Evolutionary conservation across 2,113 vertebrate genomes (phyloP).

Genomic region (Muscicapa adusta): DNA sequence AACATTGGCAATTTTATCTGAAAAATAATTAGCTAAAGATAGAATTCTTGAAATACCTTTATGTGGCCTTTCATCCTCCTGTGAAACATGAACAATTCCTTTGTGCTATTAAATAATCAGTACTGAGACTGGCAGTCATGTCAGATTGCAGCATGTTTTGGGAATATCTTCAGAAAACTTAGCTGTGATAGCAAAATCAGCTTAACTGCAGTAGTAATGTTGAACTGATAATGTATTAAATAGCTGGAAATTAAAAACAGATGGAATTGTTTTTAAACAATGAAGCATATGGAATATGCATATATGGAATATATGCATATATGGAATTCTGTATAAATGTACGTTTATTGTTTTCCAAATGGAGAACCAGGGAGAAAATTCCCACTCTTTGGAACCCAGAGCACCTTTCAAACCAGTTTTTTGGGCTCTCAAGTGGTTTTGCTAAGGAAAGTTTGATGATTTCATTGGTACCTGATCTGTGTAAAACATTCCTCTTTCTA

Average conservation of each 20-base stretch:
- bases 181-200: background rate
- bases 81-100: background rate
- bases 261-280: background rate
- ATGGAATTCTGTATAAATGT: background rate
- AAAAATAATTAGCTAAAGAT: background rate
- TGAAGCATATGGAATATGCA: background rate
- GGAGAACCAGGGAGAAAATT: background rate
- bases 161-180: background rate
- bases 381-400: background rate
- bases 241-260: background rate
- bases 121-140: background rate
- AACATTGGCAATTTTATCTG: background rate
- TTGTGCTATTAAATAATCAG: background rate
- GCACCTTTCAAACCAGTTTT: rapidly evolving
- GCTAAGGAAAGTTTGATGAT: background rate
- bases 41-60: background rate
- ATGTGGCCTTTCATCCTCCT: background rate
- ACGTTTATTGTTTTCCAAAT: background rate
- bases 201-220: background rate
- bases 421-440: background rate
- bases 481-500: rapidly evolving
- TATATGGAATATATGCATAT: background rate
- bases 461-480: background rate
- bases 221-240: background rate
- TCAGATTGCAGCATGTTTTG: background rate